Conservation (phyloP, 1,140 invertebrate genomes). For the Drosophila jambulina region DNA sequence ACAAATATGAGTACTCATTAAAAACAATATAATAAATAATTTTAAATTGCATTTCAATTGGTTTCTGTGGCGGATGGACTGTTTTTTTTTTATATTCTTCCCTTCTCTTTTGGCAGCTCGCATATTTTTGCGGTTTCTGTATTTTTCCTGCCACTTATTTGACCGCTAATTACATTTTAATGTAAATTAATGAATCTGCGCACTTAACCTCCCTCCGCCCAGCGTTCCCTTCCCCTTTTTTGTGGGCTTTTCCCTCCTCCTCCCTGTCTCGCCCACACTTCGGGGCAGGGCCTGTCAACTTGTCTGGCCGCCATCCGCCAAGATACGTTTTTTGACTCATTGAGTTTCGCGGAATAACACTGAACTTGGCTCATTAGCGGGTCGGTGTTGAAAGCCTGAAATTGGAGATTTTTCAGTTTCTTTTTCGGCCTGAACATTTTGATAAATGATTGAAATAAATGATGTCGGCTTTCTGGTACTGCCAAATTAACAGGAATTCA, state of each 20-base stretch:
- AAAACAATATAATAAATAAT: constrained; percentile 41
- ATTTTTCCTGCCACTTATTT: constrained; percentile 64
- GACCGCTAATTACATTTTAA: constrained; percentile 80
- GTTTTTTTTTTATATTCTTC: not conserved
- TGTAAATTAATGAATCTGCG: constrained; percentile 79
- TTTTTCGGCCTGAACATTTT: constrained; percentile 45
- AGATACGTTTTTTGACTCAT: constrained; percentile 53
- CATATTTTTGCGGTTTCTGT: constrained; percentile 67
- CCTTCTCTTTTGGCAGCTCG: constrained; percentile 29
- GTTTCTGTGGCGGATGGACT: constrained; percentile 29
- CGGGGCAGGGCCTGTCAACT: constrained; percentile 59
- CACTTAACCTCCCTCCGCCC: constrained; percentile 61
- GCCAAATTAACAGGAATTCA: constrained; percentile 46
- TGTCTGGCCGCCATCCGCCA: constrained; percentile 43
- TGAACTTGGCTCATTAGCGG: constrained; percentile 74
- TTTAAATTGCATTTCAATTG: constrained; percentile 68
- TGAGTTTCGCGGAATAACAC: constrained; percentile 46
- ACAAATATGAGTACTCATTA: not conserved
- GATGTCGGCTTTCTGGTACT: constrained; percentile 48
- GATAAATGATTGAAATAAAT: constrained; percentile 81
- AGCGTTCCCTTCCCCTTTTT: not conserved
- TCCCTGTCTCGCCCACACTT: not conserved
- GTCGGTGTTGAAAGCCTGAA: constrained; percentile 57
- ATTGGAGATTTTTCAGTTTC: constrained; percentile 50
- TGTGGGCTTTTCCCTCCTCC: not conserved